Percentiles rank a stretch among this genome's conserved stretches.
Evolutionary conservation across 2,888 invertebrate species (phyloP).

Genomic region (Volucella inanis): DNA sequence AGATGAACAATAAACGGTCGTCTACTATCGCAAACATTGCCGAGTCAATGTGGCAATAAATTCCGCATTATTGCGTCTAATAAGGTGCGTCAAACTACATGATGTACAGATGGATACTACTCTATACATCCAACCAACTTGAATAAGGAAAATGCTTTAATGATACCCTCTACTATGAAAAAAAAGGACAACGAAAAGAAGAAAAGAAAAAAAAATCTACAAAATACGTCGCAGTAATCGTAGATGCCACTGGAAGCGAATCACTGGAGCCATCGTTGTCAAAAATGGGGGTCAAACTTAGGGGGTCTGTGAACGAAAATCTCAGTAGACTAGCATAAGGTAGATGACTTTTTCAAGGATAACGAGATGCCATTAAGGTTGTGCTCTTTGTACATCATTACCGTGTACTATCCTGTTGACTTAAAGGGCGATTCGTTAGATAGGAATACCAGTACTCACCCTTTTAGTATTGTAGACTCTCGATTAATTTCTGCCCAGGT

Average conservation of each 20-base stretch:
- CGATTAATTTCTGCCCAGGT: slow-evolving; percentile 58
- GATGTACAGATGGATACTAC: not conserved
- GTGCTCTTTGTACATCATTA: slow-evolving; percentile 17
- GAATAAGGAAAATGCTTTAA: slow-evolving; percentile 26
- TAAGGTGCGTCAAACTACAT: slow-evolving; percentile 49
- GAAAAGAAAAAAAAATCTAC: not conserved
- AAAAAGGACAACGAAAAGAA: not conserved
- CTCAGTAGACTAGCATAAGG: slow-evolving; percentile 36
- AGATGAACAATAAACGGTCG: slow-evolving; percentile 37
- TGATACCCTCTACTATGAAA: slow-evolving; percentile 1
- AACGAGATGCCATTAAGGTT: slow-evolving; percentile 11
- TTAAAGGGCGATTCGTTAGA: not conserved
- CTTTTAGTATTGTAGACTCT: slow-evolving; percentile 23
- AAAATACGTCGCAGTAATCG: slow-evolving; percentile 36
- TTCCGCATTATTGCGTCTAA: slow-evolving; percentile 57
- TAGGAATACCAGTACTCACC: slow-evolving; percentile 47
- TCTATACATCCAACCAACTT: not conserved
- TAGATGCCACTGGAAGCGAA: slow-evolving; percentile 1
- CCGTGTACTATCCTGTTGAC: slow-evolving; percentile 2
- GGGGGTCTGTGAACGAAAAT: slow-evolving; percentile 4
- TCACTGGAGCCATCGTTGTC: not conserved
- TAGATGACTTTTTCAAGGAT: slow-evolving; percentile 58
- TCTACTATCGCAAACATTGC: slow-evolving; percentile 26
- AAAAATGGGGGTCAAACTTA: not conserved
- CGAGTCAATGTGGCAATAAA: slow-evolving; percentile 66